phyloP scores from a whole-genome alignment of 2,888 invertebrate species.

The Clusia tigrina region DNA sequence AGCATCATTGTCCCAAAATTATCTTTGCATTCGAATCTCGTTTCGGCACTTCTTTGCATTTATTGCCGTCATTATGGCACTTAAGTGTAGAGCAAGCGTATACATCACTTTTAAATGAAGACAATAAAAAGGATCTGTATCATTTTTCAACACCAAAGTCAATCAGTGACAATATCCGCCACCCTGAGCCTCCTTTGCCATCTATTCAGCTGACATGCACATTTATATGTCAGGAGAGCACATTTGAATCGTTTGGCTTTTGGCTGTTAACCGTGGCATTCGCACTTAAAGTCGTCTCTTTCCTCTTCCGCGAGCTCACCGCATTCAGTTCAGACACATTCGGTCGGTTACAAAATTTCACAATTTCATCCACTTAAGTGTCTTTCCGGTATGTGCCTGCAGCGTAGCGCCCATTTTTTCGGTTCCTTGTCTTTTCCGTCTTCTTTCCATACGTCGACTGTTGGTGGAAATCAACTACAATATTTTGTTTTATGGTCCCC shows the following conservation, averaged over 20 bases:
- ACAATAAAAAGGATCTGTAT: constrained; percentile 1
- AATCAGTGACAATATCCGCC: background rate
- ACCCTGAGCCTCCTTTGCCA: too few species aligned
- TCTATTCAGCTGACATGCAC: background rate
- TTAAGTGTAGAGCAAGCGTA: background rate
- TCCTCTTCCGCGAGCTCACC: background rate
- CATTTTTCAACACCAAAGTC: constrained; percentile 3
- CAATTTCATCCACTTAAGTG: constrained; percentile 19
- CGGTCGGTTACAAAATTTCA: background rate
- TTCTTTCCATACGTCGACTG: constrained; percentile 8
- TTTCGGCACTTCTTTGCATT: constrained; percentile 5
- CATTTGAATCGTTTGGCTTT: constrained; percentile 4
- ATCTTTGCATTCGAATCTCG: background rate
- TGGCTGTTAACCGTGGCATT: constrained; percentile 3
- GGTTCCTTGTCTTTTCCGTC: background rate
- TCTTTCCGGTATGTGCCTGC: background rate
- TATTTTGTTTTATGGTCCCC: constrained; percentile 1
- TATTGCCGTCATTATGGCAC: background rate
- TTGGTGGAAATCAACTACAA: constrained; percentile 19
- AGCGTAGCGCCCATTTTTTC: background rate
- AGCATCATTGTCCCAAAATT: constrained; percentile 2
- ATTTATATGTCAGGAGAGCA: constrained; percentile 9
- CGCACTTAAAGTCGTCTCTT: background rate
- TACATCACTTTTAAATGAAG: background rate
- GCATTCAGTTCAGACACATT: background rate